A percentile compares a stretch with the other conserved stretches of the same genome.
These are phyloP conservation scores for Bombus confusus DNA, from an alignment of 1,140 invertebrate species.

Conservation along the genomic window DNA sequence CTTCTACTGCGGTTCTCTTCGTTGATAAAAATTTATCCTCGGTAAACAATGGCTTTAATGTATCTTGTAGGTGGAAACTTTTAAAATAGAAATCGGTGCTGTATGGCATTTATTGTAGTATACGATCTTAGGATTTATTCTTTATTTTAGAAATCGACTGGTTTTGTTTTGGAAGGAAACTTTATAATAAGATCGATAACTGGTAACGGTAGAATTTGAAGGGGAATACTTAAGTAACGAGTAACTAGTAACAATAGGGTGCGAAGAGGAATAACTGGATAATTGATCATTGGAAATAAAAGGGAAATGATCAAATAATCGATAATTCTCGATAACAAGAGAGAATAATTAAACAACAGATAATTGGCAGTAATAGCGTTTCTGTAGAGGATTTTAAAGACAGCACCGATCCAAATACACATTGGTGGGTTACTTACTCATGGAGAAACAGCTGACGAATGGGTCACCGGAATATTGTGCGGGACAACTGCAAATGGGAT, in stretches of 20 bases:
- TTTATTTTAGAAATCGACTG: not conserved
- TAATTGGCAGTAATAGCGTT: no score
- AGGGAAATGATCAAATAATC: not conserved
- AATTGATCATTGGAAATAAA: not conserved
- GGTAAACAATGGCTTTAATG: not conserved
- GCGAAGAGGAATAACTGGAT: not conserved
- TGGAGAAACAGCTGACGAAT: conserved; percentile 85
- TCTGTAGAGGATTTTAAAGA: not conserved
- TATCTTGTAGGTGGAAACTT: not conserved
- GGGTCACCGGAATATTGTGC: conserved; percentile 86
- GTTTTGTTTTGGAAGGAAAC: not conserved
- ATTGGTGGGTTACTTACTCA: conserved; percentile 78
- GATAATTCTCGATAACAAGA: no score
- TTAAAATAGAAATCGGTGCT: not conserved
- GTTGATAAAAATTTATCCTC: conserved; percentile 11
- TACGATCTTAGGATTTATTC: not conserved
- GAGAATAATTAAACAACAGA: no score
- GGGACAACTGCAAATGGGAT: conserved; percentile 86
- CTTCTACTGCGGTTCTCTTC: conserved; percentile 43
- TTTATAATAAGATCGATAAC: not conserved
- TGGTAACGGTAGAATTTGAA: not conserved
- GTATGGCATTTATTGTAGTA: not conserved
- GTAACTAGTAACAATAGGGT: not conserved
- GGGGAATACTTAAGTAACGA: no score
- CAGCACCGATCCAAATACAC: not conserved